Conservation (phyloP, 2,888 invertebrate species). For the Aporophyla nigra region DNA sequence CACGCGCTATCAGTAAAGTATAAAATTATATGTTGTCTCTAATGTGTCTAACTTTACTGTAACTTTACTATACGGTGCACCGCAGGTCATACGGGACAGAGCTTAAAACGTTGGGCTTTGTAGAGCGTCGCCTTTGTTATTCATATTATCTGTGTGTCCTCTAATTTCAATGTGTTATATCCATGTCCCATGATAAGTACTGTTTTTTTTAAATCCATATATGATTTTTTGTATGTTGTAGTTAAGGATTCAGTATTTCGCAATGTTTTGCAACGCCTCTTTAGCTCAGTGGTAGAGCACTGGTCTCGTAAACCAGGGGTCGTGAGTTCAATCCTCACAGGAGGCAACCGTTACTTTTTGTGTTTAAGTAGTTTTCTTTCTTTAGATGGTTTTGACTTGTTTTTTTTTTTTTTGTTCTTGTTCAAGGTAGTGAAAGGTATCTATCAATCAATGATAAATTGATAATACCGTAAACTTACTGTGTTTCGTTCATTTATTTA, state of each 20-base stretch:
- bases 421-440: neutral
- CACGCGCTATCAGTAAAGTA: too few species aligned
- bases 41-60: too few species aligned
- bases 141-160: neutral
- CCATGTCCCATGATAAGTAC: neutral
- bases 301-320: constrained; percentile 96
- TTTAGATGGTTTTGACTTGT: neutral
- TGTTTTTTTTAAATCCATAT: too few species aligned
- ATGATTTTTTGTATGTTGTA: constrained; percentile 29
- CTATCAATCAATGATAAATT: neutral
- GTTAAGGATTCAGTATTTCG: constrained; percentile 76
- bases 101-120: too few species aligned
- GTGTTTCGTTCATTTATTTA: neutral
- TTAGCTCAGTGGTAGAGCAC: constrained; percentile 96
- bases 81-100: too few species aligned
- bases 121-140: neutral
- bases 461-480: neutral
- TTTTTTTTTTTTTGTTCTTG: neutral
- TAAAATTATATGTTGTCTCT: too few species aligned
- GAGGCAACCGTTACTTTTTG: constrained; percentile 88
- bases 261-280: constrained; percentile 90
- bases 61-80: too few species aligned
- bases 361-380: constrained; percentile 22
- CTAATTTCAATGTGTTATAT: neutral
- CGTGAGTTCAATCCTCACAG: constrained; percentile 96